Base-by-base conservation (phyloP, 2,113 vertebrate genomes). In the Pavo muticus region DNA sequence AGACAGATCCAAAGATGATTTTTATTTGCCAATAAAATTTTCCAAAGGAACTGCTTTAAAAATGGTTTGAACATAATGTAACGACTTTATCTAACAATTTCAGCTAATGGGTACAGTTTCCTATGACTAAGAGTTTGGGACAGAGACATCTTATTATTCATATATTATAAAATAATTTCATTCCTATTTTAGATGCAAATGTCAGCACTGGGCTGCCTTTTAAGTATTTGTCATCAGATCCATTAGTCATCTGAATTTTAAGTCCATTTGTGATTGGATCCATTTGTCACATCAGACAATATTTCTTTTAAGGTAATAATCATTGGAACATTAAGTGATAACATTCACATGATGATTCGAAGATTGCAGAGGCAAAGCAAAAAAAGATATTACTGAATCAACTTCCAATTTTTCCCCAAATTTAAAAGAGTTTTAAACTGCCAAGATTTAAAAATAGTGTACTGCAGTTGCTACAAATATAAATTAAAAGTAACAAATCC, bases 141-240 rank as follows among this genome's bases (percentile, higher is more conserved):
- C 16, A 83, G 79, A 94, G 40, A 90, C 44, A 86, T 88, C 71
- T 87, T 88, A 84, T 94, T 91, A 93, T 95, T 90, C 52, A 84
- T 80, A 40, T 90, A 95, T 95, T 91, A 96, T 72, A 95, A 97
- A 94, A 95, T 72, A 94, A 94, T 95, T 93, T 78, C 32, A 86
- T 72, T 75, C 47, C 79, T 95, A 87, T 91, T 95, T 93, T 72
- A 71, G 95, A 91, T 57, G 68, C 39, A 68, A 80, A 95, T 72
- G 72, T 54, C 82, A 8, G 2, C 74, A 27, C 40, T 87, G 88
- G 79, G 32, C 56, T 93, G 56, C 44, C 35, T 95, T 79, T 91
- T 64, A 68, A 91, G 61, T 93, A 90, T 88, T 94, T 96, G 76
- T 95, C 93, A 96, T 81, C 65, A 87, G 84, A 81, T 48, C 65